A percentile compares a stretch with the other conserved stretches of the same genome.
phyloP scores from a whole-genome alignment of 2,888 invertebrate species.

The Gymnosoma rotundatum region DNA sequence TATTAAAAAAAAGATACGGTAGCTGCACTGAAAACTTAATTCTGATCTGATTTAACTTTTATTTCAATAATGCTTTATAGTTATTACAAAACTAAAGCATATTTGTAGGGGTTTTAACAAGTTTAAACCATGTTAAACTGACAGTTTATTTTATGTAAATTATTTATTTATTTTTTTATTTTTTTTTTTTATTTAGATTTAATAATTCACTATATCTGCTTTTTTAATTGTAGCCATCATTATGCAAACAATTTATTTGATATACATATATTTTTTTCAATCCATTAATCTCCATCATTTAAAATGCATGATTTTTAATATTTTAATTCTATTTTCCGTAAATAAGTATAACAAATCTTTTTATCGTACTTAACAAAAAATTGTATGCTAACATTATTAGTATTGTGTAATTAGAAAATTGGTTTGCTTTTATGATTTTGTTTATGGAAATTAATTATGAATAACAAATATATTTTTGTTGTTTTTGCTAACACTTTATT shows the following conservation, averaged over 20 bases:
- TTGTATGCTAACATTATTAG: neutral
- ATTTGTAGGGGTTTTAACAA: too few species aligned
- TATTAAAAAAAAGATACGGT: too few species aligned
- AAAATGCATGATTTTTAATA: conserved; percentile 7
- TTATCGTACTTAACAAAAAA: neutral
- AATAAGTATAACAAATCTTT: neutral
- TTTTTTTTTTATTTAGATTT: too few species aligned
- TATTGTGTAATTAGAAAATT: neutral
- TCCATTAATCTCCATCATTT: too few species aligned
- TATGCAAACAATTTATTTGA: neutral
- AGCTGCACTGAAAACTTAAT: too few species aligned
- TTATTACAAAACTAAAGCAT: too few species aligned
- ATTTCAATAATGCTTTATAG: too few species aligned
- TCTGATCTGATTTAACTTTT: too few species aligned
- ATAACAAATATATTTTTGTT: neutral
- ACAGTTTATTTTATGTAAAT: too few species aligned
- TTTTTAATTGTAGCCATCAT: neutral
- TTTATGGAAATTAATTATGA: neutral
- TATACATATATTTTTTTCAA: too few species aligned
- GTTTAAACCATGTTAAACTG: too few species aligned
- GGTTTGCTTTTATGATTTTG: neutral
- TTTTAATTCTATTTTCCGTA: conserved; percentile 14
- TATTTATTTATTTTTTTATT: too few species aligned
- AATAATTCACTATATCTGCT: neutral
- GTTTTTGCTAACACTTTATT: conserved; percentile 1